Evolutionary conservation across 2,888 invertebrate genomes (phyloP).

Genomic region (Coelopa pilipes): DNA sequence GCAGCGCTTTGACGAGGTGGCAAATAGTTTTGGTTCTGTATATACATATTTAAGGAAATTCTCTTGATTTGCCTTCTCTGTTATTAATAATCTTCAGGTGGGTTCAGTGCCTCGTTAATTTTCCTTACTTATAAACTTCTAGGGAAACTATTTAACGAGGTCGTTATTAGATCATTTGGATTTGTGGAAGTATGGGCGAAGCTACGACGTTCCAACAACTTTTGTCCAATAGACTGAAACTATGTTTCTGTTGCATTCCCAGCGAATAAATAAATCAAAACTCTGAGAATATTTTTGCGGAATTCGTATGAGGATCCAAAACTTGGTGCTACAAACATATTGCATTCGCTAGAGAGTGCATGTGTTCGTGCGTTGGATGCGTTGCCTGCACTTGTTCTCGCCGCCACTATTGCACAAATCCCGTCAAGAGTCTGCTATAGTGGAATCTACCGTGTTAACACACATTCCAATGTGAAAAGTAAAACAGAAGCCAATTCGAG

Average conservation of each 20-base stretch:
- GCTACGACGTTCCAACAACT: not conserved
- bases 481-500: slow-evolving; percentile 1
- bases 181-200: not conserved
- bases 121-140: too few relatives aligned
- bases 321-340: not conserved
- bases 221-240: not conserved
- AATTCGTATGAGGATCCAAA: not conserved
- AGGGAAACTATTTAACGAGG: too few relatives aligned
- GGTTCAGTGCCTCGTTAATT: too few relatives aligned
- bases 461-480: slow-evolving; percentile 11
- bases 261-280: slow-evolving; percentile 30
- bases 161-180: too few relatives aligned
- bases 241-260: slow-evolving; percentile 17
- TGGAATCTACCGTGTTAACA: slow-evolving; percentile 15
- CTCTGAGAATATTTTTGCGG: slow-evolving; percentile 18
- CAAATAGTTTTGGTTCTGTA: too few relatives aligned
- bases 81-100: too few relatives aligned
- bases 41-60: too few relatives aligned
- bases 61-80: too few relatives aligned
- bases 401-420: too few relatives aligned
- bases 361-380: not conserved
- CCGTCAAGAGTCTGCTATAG: slow-evolving; percentile 1
- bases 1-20: too few relatives aligned
- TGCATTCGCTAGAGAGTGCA: not conserved
- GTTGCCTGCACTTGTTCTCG: slow-evolving; percentile 6